A percentile compares a stretch with the other conserved stretches of the same genome.
Conservation (phyloP, 2,888 invertebrate species). For the Drosophila emarginata region DNA sequence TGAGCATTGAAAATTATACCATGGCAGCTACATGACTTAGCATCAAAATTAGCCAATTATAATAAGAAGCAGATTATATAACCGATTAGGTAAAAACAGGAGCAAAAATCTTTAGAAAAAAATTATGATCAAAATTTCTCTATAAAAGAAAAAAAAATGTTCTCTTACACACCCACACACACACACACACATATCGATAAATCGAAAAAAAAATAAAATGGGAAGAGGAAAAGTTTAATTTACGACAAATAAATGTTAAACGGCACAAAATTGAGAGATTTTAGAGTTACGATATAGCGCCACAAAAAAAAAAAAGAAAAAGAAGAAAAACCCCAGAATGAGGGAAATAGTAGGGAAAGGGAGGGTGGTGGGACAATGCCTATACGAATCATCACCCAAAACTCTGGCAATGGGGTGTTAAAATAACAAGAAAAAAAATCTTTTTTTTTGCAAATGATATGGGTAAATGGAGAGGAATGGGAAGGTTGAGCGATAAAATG, state of each 20-base stretch:
- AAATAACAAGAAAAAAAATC: slow-evolving; percentile 69
- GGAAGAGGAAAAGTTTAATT: slow-evolving; percentile 62
- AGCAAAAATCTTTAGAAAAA: slow-evolving; percentile 6
- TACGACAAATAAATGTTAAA: slow-evolving; percentile 77
- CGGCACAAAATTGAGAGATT: slow-evolving; percentile 72
- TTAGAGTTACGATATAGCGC: slow-evolving; percentile 63
- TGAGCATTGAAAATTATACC: slow-evolving; percentile 50
- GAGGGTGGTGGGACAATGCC: too few species aligned
- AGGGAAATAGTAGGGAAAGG: background rate
- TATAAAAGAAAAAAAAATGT: slow-evolving; percentile 10
- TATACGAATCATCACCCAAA: background rate
- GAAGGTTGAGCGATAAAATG: slow-evolving; percentile 9
- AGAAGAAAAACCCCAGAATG: background rate
- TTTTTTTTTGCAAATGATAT: slow-evolving; percentile 66
- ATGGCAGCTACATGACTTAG: slow-evolving; percentile 61
- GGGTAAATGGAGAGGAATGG: slow-evolving; percentile 38
- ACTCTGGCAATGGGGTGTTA: slow-evolving; percentile 65
- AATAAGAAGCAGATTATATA: background rate
- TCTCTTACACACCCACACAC: too few species aligned
- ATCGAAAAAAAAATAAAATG: background rate
- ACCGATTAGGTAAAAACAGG: background rate
- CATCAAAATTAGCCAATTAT: slow-evolving; percentile 60
- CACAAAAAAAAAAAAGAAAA: slow-evolving; percentile 22
- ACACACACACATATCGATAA: slow-evolving; percentile 6
- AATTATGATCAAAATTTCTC: slow-evolving; percentile 33